phyloP scores from a whole-genome alignment of 2,113 vertebrate genomes.

The Agapornis roseicollis region DNA sequence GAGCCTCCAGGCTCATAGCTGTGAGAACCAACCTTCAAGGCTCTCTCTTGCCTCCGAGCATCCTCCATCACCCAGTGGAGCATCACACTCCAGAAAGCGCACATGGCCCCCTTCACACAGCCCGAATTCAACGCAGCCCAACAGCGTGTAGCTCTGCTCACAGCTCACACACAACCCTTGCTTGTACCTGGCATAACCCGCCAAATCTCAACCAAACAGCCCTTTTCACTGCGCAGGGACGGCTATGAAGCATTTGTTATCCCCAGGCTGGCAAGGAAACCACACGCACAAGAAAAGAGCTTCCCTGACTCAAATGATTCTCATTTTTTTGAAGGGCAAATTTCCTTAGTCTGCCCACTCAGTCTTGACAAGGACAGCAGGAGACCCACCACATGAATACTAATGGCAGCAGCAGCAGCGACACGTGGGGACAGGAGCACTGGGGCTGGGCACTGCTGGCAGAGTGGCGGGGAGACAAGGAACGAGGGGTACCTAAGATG shows the following conservation, averaged over 20 bases:
- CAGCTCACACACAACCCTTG: not conserved
- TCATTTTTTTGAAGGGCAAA: constrained; percentile 72
- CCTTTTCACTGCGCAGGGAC: not conserved
- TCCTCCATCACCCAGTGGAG: not conserved
- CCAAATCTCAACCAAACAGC: not conserved
- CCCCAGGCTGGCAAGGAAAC: constrained; percentile 42
- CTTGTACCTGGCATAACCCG: not conserved
- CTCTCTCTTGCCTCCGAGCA: not conserved
- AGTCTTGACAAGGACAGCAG: constrained; percentile 68
- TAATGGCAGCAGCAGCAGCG: not conserved
- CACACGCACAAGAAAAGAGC: constrained; percentile 12
- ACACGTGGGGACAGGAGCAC: not conserved
- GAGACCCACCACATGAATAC: constrained; percentile 47
- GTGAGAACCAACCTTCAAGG: not conserved
- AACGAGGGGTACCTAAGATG: rapidly evolving
- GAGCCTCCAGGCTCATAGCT: rapidly evolving
- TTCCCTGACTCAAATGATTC: constrained; percentile 53
- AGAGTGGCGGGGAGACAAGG: not conserved
- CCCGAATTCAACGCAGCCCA: not conserved
- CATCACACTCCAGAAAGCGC: no score
- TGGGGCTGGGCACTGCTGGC: not conserved
- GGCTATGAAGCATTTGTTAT: constrained; percentile 42
- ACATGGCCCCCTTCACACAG: not conserved
- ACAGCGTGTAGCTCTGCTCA: rapidly evolving
- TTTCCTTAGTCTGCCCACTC: constrained; percentile 56